Evolutionary conservation across 2,113 vertebrate genomes (phyloP), one percentile per base, ranked within the genome.

Genomic region (Rattus norvegicus): DNA sequence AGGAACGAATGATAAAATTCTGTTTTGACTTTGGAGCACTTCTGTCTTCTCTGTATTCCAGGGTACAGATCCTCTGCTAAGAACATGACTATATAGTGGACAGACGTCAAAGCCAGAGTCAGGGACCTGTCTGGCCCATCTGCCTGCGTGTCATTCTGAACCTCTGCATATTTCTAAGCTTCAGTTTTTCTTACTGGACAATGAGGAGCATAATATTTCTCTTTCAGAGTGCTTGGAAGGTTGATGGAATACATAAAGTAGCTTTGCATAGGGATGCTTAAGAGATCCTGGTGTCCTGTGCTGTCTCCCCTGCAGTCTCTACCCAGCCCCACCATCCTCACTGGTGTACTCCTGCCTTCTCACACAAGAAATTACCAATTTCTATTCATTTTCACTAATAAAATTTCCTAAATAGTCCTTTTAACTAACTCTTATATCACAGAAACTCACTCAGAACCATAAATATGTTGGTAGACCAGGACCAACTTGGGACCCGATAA

Each of bases 331-430:
- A 5, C 4, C 2, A 8, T 56, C 12, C 7, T 65, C 30, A 72
- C 22, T 39, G 43, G 39, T 4, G 33, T 20, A 28, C 52, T 83
- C 72, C 43, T 70, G 61, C 39, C 75, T 90, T 79, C 52, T 56
- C 70, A 39, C 33, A 59, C 2, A 70, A 70, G 49, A 93, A 79
- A 79, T 0, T 36, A 30, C 30, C 52, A 52, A n/a, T 33, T 87
- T 92, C 39, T 90, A 52, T n/a, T 90, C 30, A 91, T 94, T 30
- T 52, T 11, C 33, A 95, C 13, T n/a, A 63, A 67, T 17, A 90
- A 47, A 49, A n/a, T 22, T 80, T 81, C 26, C n/a, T 49, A 88
- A 61, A 26, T 73, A 33, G 49, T 96, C 36, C 26, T 95, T 77
- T n/a, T 56, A 97, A 77, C 54, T 85, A 28, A n/a, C 13, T 70